A percentile compares a stretch with the other conserved stretches of the same genome.
Evolutionary conservation across 2,797 vertebrate genomes (phyloP).

Genomic region (Botia kubotai): DNA sequence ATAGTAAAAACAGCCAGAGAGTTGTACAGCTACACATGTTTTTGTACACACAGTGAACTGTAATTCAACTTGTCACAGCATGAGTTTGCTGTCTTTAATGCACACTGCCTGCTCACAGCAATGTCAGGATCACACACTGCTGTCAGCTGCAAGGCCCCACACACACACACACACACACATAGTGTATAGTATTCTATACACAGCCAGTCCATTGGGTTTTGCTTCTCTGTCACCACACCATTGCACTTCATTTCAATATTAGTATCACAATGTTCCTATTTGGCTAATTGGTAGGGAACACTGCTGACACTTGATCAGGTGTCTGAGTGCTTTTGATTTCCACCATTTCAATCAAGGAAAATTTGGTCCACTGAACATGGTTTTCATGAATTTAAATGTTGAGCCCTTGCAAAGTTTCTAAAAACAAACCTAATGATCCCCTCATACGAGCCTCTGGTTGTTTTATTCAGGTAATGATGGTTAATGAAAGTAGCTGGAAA

Average conservation of each 20-base stretch:
- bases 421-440: slow-evolving; percentile 35
- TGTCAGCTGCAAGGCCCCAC: slow-evolving; percentile 30
- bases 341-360: slow-evolving; percentile 11
- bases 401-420: slow-evolving; percentile 7
- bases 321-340: neutral
- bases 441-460: slow-evolving; percentile 29
- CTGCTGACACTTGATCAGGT: neutral
- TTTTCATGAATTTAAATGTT: slow-evolving; percentile 28
- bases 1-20: neutral
- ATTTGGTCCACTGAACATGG: slow-evolving; percentile 18
- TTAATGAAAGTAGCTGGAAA: slow-evolving; percentile 44
- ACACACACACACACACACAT: slow-evolving; percentile 12
- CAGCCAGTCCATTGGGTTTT: slow-evolving; percentile 12
- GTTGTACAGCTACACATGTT: slow-evolving; percentile 15
- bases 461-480: slow-evolving; percentile 48
- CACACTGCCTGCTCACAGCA: slow-evolving; percentile 42
- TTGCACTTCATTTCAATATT: slow-evolving; percentile 31
- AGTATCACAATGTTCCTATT: slow-evolving; percentile 50
- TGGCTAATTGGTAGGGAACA: slow-evolving; percentile 45
- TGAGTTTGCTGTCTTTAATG: slow-evolving; percentile 44
- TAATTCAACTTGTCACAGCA: slow-evolving; percentile 39
- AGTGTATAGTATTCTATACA: neutral
- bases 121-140: slow-evolving; percentile 51
- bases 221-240: slow-evolving; percentile 22
- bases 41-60: slow-evolving; percentile 17